phyloP scores from a whole-genome alignment of 35 echinoderm and acorn worm species.

The Ptychodera flava region DNA sequence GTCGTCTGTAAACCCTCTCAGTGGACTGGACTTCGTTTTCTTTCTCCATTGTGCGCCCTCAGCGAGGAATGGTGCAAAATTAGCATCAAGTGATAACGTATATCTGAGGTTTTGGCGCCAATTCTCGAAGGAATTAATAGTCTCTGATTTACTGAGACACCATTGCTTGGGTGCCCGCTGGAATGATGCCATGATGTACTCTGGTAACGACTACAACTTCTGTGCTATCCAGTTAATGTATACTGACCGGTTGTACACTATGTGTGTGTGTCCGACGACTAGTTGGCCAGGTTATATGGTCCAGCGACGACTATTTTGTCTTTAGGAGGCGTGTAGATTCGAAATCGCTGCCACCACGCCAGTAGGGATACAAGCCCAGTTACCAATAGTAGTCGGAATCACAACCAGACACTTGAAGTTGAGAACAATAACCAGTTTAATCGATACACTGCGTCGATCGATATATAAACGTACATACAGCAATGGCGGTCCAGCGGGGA shows the following conservation, averaged over 20 bases:
- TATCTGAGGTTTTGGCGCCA: slow-evolving; percentile 35
- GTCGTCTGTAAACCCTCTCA: slow-evolving; percentile 34
- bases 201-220: no score
- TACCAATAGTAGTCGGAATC: neutral
- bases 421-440: neutral
- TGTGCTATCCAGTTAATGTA: neutral
- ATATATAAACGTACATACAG: neutral
- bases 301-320: neutral
- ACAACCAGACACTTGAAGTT: neutral
- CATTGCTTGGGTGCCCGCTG: slow-evolving; percentile 19
- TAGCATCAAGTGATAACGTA: slow-evolving; percentile 46
- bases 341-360: neutral
- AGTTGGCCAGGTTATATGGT: neutral
- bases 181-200: no score
- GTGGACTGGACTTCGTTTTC: slow-evolving; percentile 28
- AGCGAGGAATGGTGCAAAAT: slow-evolving; percentile 45
- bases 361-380: neutral
- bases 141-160: neutral
- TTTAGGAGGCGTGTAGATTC: neutral
- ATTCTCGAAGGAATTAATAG: slow-evolving; percentile 1
- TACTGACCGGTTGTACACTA: neutral
- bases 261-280: neutral
- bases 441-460: neutral
- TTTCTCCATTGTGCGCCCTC: slow-evolving; percentile 46
- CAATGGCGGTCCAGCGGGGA: neutral